These are phyloP conservation scores for Adoxophyes honmai DNA, from an alignment of 1,140 invertebrate species.

Conservation along the genomic window DNA sequence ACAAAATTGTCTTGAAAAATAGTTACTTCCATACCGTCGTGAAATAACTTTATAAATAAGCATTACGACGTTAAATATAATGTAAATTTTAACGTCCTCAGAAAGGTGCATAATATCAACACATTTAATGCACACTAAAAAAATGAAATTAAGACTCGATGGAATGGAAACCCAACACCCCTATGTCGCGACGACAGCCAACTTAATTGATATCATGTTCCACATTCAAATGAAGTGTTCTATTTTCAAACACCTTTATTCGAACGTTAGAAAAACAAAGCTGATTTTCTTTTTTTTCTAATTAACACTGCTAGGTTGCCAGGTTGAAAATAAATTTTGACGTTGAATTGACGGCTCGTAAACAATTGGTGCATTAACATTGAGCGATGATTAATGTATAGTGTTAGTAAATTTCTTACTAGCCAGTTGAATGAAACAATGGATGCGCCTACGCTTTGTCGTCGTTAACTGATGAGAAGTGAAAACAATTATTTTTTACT, in stretches of 20 bases:
- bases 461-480: no score
- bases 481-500: no score
- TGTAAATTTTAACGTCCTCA: no score
- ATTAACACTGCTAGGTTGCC: constrained; percentile 16
- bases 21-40: no score
- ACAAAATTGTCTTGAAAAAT: no score
- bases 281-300: constrained; percentile 17
- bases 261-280: constrained; percentile 17
- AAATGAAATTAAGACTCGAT: constrained; percentile 25
- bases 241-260: constrained; percentile 36
- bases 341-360: constrained; percentile 26
- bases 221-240: constrained; percentile 43
- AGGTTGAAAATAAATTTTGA: constrained; percentile 16
- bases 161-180: constrained; percentile 30
- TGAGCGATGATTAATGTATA: constrained; percentile 29
- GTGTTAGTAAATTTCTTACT: constrained; percentile 19
- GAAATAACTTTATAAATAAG: no score
- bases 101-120: no score
- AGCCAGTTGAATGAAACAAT: constrained; percentile 3
- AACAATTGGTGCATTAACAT: constrained; percentile 37
- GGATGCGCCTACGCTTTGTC: background rate
- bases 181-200: constrained; percentile 35
- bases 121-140: no score
- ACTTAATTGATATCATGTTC: constrained; percentile 56
- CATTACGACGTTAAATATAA: no score